phyloP scores from a whole-genome alignment of 2,113 vertebrate species.

The Amphilophus citrinellus region DNA sequence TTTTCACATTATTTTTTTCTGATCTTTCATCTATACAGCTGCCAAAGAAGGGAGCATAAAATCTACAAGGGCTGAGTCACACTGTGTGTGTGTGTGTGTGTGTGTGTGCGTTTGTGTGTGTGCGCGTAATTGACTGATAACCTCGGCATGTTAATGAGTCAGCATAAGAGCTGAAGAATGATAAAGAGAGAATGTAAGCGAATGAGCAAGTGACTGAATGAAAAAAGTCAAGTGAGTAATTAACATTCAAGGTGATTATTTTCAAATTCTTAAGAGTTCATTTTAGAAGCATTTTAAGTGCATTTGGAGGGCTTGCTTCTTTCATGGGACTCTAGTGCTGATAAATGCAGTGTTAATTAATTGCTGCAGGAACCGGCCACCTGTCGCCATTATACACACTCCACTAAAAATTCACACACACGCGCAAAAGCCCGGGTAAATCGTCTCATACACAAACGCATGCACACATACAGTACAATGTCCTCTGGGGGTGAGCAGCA shows the following conservation, averaged over 20 bases:
- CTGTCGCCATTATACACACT: slow-evolving; percentile 64
- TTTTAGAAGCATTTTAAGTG: slow-evolving; percentile 19
- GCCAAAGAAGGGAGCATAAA: slow-evolving; percentile 31
- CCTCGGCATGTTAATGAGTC: slow-evolving; percentile 23
- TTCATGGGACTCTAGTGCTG: slow-evolving; percentile 44
- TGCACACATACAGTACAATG: neutral
- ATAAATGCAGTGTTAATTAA: slow-evolving; percentile 61
- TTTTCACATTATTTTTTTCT: neutral
- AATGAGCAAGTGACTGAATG: slow-evolving; percentile 16
- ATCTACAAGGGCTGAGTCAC: slow-evolving; percentile 58
- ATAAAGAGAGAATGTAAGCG: neutral
- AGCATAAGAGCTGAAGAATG: neutral
- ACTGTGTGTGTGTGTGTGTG: slow-evolving; percentile 24
- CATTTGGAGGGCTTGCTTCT: slow-evolving; percentile 25
- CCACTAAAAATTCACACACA: slow-evolving; percentile 37
- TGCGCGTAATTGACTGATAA: slow-evolving; percentile 20
- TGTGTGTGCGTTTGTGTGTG: slow-evolving; percentile 15
- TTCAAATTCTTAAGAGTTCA: slow-evolving; percentile 14
- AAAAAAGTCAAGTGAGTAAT: slow-evolving; percentile 36
- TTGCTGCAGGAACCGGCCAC: slow-evolving; percentile 59
- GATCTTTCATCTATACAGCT: slow-evolving; percentile 27
- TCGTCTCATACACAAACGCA: slow-evolving; percentile 18
- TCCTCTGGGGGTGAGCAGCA: slow-evolving; percentile 46
- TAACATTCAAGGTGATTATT: slow-evolving; percentile 42
- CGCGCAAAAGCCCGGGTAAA: slow-evolving; percentile 3